Conservation (phyloP, 2,888 invertebrate species). For the Aphrophora alni region DNA sequence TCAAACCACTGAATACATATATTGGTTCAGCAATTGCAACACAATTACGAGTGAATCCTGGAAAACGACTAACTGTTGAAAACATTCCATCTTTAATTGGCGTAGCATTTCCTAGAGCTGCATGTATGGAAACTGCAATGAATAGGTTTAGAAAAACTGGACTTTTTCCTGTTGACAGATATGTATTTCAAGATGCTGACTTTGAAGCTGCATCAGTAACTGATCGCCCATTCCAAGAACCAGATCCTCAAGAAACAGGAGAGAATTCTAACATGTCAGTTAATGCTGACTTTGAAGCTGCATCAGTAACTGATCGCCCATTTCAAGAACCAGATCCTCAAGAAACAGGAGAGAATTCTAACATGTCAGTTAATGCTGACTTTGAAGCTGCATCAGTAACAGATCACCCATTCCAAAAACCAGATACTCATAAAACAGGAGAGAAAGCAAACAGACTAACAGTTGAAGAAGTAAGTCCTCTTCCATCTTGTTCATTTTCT, state of each 20-base stretch:
- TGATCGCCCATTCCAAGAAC: constrained; percentile 13
- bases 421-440: too few species aligned
- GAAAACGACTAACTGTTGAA: constrained; percentile 19
- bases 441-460: too few species aligned
- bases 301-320: too few species aligned
- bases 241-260: constrained; percentile 11
- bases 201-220: constrained; percentile 22
- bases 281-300: too few species aligned
- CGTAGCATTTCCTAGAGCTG: constrained; percentile 27
- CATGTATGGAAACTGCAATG: constrained; percentile 26
- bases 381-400: too few species aligned
- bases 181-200: constrained; percentile 33
- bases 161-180: constrained; percentile 28
- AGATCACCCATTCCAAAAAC: too few species aligned
- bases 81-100: constrained; percentile 32
- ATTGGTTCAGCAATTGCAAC: constrained; percentile 18
- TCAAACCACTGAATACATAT: constrained; percentile 24
- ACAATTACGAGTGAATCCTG: constrained; percentile 28
- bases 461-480: too few species aligned
- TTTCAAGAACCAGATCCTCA: too few species aligned
- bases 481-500: too few species aligned
- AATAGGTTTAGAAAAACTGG: constrained; percentile 31
- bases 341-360: too few species aligned
- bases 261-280: neutral
- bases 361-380: too few species aligned